Evolutionary conservation across 1,140 invertebrate genomes (phyloP).

Genomic region (Pseudoatta argentina): DNA sequence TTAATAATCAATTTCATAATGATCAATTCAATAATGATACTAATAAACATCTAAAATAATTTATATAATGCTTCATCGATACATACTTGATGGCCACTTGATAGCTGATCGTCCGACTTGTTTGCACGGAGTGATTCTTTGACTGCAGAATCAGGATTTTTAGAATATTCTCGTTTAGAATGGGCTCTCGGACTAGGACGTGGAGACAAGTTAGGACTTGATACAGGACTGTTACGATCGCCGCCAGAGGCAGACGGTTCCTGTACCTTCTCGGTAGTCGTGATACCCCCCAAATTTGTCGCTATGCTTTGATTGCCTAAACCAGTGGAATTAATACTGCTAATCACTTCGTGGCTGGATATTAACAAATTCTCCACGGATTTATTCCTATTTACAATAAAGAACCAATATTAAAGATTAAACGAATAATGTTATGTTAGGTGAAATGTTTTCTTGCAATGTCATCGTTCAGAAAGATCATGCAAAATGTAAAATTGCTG

Average conservation of each 20-base stretch:
- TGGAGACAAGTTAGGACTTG: conserved; percentile 86
- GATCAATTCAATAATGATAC: too few relatives aligned
- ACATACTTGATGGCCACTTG: conserved; percentile 70
- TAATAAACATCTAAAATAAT: too few relatives aligned
- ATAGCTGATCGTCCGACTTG: conserved; percentile 78
- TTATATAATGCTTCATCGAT: too few relatives aligned
- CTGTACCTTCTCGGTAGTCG: conserved; percentile 75
- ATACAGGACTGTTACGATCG: conserved; percentile 86
- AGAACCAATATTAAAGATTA: conserved; percentile 20
- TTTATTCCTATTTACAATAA: conserved; percentile 87
- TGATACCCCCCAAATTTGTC: conserved; percentile 77
- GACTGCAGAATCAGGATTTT: conserved; percentile 69
- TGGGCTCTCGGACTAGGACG: conserved; percentile 85
- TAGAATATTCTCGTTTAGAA: conserved; percentile 83
- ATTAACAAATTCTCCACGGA: conserved; percentile 89
- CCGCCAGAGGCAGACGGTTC: conserved; percentile 79
- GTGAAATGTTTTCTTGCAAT: too few relatives aligned
- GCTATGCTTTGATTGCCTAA: conserved; percentile 76
- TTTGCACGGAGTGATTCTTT: conserved; percentile 72
- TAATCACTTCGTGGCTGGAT: conserved; percentile 89
- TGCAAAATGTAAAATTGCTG: neutral
- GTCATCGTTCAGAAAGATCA: neutral
- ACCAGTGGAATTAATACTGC: conserved; percentile 83
- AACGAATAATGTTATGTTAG: too few relatives aligned
- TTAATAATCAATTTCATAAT: too few relatives aligned